Evolutionary conservation across 37 sponge, comb jelly and placozoan species (phyloP), one percentile per base, ranked within the genome.

Genomic region (Theonella swinhoei): DNA sequence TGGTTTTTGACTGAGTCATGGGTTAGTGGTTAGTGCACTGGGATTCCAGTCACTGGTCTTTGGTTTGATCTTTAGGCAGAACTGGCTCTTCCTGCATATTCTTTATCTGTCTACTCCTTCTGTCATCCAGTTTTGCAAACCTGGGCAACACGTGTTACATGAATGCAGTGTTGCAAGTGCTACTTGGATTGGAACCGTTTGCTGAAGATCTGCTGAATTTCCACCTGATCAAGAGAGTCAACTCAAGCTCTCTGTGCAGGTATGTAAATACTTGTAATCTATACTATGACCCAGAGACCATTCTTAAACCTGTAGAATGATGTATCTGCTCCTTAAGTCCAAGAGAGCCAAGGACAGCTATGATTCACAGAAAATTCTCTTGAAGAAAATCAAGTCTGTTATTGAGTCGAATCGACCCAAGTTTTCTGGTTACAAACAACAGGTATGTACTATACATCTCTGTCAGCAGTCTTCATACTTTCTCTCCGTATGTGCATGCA

Each of bases 141-240:
- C 82, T 95, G 14, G 96, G 96, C 23, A 95, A 92, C 77, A 92
- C 96, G 14, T 95, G 96, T 35, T 95, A 95, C 78, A 92, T 95
- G 94, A 95, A 95, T 33, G 90, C 94, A 36, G 89, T 95, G 0
- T 88, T 95, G 34, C 96, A 95, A 64, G 84, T 90, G 38, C 80
- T 95, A 59, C 71, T 92, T n/a, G 74, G 91, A 1, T 63, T 95
- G 78, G 83, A 89, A 36, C 74, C 86, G 2, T 95, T 95, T 89
- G 81, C 91, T 19, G 78, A 84, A 58, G 96, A 95, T 87, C 54
- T 92, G 31, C 28, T 81, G 39, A 59, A 85, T 54, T 41, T 64
- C 26, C 17, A 66, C 9, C 43, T 83, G 36, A 79, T 82, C 54
- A 83, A 75, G 37, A 32, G 42, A 1, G 79, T 65, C 0, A 64